These are phyloP conservation scores for Apomyelois bistriatella DNA, from an alignment of 2,888 invertebrate species.

Conservation along the genomic window DNA sequence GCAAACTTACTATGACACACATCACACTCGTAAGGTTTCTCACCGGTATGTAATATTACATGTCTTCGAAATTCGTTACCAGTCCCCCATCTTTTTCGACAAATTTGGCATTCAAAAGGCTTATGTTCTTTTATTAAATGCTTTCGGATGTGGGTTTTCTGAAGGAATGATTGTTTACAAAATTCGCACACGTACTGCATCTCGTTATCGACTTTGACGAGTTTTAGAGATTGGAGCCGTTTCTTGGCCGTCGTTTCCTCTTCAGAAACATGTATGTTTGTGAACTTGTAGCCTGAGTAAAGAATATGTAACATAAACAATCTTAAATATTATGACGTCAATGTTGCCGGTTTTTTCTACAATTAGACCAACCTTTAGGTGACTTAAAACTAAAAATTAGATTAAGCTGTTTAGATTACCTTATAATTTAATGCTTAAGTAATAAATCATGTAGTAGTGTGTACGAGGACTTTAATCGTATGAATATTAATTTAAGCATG, in stretches of 20 bases:
- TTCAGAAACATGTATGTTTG: neutral
- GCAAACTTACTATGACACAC: neutral
- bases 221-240: neutral
- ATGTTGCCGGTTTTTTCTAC: no score
- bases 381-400: no score
- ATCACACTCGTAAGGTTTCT: constrained; percentile 7
- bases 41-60: neutral
- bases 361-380: no score
- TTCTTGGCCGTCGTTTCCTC: neutral
- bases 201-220: neutral
- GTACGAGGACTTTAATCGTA: no score
- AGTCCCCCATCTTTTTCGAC: neutral
- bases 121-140: constrained; percentile 2
- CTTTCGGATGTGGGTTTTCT: neutral
- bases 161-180: neutral
- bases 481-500: no score
- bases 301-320: neutral
- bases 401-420: no score
- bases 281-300: neutral
- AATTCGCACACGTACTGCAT: neutral
- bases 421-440: no score
- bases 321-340: no score
- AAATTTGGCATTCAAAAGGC: neutral
- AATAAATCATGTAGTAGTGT: no score
- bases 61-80: neutral